Base-by-base conservation (phyloP, 2,888 invertebrate genomes). In the Trypoxylon attenuatum region DNA sequence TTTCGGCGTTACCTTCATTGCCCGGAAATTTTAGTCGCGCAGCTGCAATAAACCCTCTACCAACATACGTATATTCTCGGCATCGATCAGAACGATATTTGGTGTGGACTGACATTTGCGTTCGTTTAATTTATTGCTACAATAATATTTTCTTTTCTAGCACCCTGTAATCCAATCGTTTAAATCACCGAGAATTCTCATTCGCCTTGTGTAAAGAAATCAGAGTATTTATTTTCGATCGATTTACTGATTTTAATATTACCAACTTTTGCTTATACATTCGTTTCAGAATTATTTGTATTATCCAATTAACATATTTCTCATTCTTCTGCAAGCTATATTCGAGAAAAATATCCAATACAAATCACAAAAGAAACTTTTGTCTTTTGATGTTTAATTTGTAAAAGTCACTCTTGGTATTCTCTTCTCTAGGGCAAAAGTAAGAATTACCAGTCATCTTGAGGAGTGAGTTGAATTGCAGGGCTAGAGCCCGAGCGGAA, bases 71-170 rank as follows among this genome's bases (percentile, higher is more conserved):
- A 33, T 33, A n/a, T n/a, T 62, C 64, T 50, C 38, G 51, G 51
- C 59, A 64, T 73, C 72, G 72, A 72, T 73, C 70, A 71, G n/a
- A 68, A 58, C 54, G 64, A 70, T 72, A 64, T 68, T 73, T 65
- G 61, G 47, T 52, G 55, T 41, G 70, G 47, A 70, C 70, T 67
- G 64, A 72, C 70, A 55, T 70, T 68, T 58, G 33, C 58, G 50
- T 52, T 19, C 45, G 41, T 55, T 61, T 57, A 59, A 73, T 73
- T 71, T 62, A 73, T 60, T 52, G 62, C 54, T 41, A 42, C 46
- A 56, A 62, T 59, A 57, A 70, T 68, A 70, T 70, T 64, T 68
- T 60, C 69, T 51, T 68, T 66, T 39, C 54, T 21, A 66, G 49
- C 57, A 56, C 42, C 27, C 51, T 13, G 33, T 50, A 46, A 25